Evolutionary conservation across 2,797 vertebrate genomes (phyloP).

Genomic region (Sardinella longiceps): DNA sequence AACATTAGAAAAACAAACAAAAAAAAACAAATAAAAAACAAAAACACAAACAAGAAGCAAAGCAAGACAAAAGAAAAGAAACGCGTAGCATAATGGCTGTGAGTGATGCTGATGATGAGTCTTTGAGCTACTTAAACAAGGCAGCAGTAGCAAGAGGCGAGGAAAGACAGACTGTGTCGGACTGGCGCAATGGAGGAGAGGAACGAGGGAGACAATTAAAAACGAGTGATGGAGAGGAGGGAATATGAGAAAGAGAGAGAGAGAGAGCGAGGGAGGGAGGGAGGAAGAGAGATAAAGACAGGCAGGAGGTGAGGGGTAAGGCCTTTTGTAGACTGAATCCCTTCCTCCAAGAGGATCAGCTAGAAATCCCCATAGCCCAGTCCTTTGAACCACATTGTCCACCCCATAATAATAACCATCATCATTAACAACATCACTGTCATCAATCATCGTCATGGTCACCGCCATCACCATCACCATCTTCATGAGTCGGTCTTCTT

Average conservation of each 20-base stretch:
- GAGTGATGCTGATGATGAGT: neutral
- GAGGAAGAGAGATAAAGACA: conserved; percentile 1
- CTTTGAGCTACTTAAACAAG: neutral
- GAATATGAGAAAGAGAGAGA: neutral
- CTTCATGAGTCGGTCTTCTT: conserved; percentile 71
- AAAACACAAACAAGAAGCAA: neutral
- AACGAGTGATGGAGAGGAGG: neutral
- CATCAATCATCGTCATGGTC: neutral
- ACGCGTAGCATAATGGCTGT: neutral
- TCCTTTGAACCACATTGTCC: neutral
- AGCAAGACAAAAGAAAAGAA: neutral
- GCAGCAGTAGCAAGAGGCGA: neutral
- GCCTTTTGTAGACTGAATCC: neutral
- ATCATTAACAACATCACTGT: neutral
- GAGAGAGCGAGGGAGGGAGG: neutral
- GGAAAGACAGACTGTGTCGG: neutral
- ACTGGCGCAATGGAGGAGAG: neutral
- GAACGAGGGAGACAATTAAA: neutral
- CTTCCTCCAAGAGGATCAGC: neutral
- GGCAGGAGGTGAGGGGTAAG: neutral
- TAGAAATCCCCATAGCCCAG: neutral
- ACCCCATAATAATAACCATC: neutral
- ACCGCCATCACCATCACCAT: neutral
- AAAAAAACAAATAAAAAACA: neutral
- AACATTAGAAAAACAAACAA: neutral